Conservation (phyloP, 2,888 invertebrate genomes). For the Sarcophaga rosellei region DNA sequence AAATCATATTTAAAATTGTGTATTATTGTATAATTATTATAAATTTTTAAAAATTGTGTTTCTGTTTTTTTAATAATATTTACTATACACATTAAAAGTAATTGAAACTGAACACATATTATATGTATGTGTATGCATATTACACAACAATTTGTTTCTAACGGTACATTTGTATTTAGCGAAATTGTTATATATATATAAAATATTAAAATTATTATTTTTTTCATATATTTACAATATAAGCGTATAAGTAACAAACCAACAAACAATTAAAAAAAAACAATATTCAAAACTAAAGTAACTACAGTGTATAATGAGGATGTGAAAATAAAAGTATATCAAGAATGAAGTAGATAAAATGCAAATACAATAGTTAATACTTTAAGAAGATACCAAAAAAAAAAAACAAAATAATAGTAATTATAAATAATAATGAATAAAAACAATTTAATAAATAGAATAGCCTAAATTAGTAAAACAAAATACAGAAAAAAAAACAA, state of each 20-base stretch:
- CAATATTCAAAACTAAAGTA: conserved; percentile 18
- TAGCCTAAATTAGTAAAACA: conserved; percentile 44
- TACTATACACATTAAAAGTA: too few relatives aligned
- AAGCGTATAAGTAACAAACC: conserved; percentile 37
- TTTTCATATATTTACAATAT: conserved; percentile 63
- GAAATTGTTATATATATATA: conserved; percentile 65
- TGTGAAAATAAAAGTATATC: conserved; percentile 34
- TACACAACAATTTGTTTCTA: conserved; percentile 40
- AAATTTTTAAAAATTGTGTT: too few relatives aligned
- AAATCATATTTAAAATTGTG: too few relatives aligned
- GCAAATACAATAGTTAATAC: conserved; percentile 49
- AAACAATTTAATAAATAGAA: conserved; percentile 24
- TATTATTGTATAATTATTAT: too few relatives aligned
- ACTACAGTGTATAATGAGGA: conserved; percentile 24
- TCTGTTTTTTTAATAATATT: too few relatives aligned
- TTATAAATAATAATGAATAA: conserved; percentile 35
- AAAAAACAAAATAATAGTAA: conserved; percentile 7
- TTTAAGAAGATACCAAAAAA: conserved; percentile 39
- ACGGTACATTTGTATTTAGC: conserved; percentile 60
- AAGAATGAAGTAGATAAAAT: conserved; percentile 49
- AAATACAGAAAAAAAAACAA: background rate
- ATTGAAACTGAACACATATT: background rate
- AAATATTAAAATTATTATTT: conserved; percentile 48
- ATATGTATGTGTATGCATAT: background rate
- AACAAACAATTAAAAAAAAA: conserved; percentile 29